Base-by-base conservation (phyloP, 1,140 invertebrate genomes). In the Trichoplusia ni region DNA sequence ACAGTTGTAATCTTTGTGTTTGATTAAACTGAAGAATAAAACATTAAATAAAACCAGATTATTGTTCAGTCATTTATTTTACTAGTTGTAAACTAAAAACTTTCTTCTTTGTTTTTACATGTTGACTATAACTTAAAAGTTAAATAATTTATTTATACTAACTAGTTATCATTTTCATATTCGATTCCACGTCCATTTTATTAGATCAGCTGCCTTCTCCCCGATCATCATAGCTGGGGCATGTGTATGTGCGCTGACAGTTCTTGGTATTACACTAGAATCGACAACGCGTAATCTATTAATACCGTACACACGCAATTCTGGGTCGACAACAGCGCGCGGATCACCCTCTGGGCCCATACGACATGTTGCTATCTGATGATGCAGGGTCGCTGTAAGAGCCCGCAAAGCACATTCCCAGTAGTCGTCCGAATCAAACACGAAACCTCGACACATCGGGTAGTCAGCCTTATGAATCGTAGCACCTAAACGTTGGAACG, bases 351-450 rank as follows among this genome's bases (percentile, higher is more conserved):
- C 62, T 0, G 88, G 86, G 2, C 94, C 94, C 94, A 95, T 95
- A 71, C 93, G 93, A 70, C 93, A 94, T 0, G 94, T 94, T 0
- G 93, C 93, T 1, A 91, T 83, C 33, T 93, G 92, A 75, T 94
- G 93, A 63, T 93, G 92, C 2, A 93, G 71, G 0, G 91, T 92
- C 1, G 89, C 77, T 0, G 92, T 92, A 0, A 92, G 70, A 13
- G 89, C 86, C 13, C 91, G 79, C 1, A 92, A 74, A 14, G 91
- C 89, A 79, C 94, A 94, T 54, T 90, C 87, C 90, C 92, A 93
- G 67, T 94, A 94, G 18, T 86, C 89, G 56, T 94, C 93, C 0
- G 91, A 90, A 42, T 90, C 79, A 51, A 91, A 89, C 16, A 56
- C 53, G 9, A 80, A 68, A 2, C 81, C 67, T 11, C 74, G 73